These are phyloP conservation scores for Hyperoodon ampullatus DNA, from an alignment of 2,113 vertebrate genomes.

Conservation along the genomic window DNA sequence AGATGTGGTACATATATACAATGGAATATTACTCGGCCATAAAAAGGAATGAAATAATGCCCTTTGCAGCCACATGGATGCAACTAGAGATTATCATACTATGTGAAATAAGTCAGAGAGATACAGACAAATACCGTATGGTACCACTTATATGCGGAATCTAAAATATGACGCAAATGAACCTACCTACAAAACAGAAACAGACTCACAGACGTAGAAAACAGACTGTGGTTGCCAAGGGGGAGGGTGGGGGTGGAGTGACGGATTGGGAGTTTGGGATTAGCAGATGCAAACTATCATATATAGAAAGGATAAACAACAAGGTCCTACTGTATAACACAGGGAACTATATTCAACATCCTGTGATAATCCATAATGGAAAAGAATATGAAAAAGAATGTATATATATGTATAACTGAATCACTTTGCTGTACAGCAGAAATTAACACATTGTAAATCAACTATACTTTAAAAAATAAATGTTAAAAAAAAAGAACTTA, in stretches of 20 bases:
- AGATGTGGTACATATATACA: background rate
- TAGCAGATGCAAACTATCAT: background rate
- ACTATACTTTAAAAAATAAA: background rate
- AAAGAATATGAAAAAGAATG: background rate
- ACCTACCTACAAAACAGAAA: background rate
- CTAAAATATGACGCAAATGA: background rate
- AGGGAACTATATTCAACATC: background rate
- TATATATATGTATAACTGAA: background rate
- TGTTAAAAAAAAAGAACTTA: background rate
- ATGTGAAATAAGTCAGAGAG: background rate
- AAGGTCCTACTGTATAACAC: background rate
- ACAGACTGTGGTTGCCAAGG: background rate
- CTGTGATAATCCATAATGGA: background rate
- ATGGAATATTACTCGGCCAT: background rate
- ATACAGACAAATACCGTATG: background rate
- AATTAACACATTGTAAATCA: background rate
- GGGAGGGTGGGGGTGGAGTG: background rate
- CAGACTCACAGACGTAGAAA: background rate
- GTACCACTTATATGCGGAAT: background rate
- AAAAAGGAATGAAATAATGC: background rate
- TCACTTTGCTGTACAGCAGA: background rate
- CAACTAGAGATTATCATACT: background rate
- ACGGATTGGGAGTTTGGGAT: background rate
- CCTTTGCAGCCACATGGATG: background rate
- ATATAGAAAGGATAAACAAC: background rate